These are phyloP conservation scores for Drosophila phalerata DNA, from an alignment of 2,888 invertebrate species.

Conservation along the genomic window DNA sequence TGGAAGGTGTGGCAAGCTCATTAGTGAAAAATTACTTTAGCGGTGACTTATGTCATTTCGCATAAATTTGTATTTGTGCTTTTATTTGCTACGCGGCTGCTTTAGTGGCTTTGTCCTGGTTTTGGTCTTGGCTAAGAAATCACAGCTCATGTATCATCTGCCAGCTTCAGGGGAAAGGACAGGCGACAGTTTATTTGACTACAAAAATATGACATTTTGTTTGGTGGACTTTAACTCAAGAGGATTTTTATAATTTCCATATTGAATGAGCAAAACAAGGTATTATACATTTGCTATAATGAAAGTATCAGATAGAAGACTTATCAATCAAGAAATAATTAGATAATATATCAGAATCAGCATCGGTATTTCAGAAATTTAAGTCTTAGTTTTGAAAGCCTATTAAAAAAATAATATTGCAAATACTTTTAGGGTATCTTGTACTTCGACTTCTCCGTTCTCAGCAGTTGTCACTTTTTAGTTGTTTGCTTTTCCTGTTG, in stretches of 20 bases:
- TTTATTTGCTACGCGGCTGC: slow-evolving; percentile 56
- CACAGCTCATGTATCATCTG: slow-evolving; percentile 70
- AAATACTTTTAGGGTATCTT: background rate
- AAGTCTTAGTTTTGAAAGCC: too few species aligned
- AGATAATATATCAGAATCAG: background rate
- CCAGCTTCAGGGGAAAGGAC: slow-evolving; percentile 38
- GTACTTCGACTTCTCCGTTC: background rate
- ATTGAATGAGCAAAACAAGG: background rate
- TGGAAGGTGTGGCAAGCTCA: slow-evolving; percentile 63
- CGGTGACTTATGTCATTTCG: slow-evolving; percentile 79
- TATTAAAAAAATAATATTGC: background rate
- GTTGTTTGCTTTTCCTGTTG: slow-evolving; percentile 31
- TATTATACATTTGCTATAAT: background rate
- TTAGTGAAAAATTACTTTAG: slow-evolving; percentile 80
- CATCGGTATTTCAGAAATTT: too few species aligned
- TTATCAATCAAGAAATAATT: too few species aligned
- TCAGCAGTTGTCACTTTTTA: slow-evolving; percentile 1
- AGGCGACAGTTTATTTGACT: slow-evolving; percentile 58
- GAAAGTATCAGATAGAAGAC: background rate
- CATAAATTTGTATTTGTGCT: slow-evolving; percentile 74
- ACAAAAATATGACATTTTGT: slow-evolving; percentile 49
- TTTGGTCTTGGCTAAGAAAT: slow-evolving; percentile 59
- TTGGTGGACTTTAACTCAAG: slow-evolving; percentile 36
- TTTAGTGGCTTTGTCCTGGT: slow-evolving; percentile 34
- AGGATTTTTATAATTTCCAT: slow-evolving; percentile 19